phyloP scores from a whole-genome alignment of 1,140 invertebrate species.

The Lucilia sericata region DNA sequence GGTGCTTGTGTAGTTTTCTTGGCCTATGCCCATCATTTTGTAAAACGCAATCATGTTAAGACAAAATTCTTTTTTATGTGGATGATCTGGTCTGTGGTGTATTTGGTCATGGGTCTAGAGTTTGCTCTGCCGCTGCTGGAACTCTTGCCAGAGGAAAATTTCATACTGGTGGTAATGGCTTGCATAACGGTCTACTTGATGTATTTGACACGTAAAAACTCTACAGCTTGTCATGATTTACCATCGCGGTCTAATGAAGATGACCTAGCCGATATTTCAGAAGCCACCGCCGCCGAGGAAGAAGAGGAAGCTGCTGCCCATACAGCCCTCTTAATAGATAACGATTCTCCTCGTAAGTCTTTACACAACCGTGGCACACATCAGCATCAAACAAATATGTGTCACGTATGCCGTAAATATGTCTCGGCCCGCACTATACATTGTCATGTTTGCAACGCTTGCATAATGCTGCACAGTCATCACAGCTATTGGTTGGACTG shows the following conservation, averaged over 20 bases:
- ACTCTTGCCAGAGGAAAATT: conserved; percentile 69
- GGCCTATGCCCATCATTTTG: conserved; percentile 60
- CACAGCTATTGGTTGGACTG: conserved; percentile 69
- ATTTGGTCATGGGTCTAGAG: conserved; percentile 66
- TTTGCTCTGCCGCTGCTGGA: conserved; percentile 66
- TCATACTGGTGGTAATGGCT: conserved; percentile 63
- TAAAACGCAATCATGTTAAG: conserved; percentile 55
- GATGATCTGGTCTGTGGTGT: conserved; percentile 65
- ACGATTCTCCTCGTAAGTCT: conserved; percentile 50
- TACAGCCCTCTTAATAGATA: conserved; percentile 51
- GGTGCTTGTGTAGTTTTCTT: conserved; percentile 62
- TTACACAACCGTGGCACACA: conserved; percentile 47
- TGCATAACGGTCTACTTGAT: conserved; percentile 56
- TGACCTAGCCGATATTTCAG: conserved; percentile 60
- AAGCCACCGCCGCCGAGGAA: conserved; percentile 56
- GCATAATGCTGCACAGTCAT: conserved; percentile 62
- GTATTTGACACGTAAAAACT: conserved; percentile 55
- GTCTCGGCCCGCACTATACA: conserved; percentile 54
- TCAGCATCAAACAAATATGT: conserved; percentile 60
- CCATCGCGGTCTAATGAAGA: conserved; percentile 55
- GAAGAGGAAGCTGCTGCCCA: conserved; percentile 51
- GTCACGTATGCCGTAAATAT: conserved; percentile 60
- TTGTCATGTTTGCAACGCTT: conserved; percentile 60
- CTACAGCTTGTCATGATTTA: conserved; percentile 56
- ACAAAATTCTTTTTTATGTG: conserved; percentile 68